Conservation (phyloP, 92 coral and sea anemone genomes). For the Porites divaricata region DNA sequence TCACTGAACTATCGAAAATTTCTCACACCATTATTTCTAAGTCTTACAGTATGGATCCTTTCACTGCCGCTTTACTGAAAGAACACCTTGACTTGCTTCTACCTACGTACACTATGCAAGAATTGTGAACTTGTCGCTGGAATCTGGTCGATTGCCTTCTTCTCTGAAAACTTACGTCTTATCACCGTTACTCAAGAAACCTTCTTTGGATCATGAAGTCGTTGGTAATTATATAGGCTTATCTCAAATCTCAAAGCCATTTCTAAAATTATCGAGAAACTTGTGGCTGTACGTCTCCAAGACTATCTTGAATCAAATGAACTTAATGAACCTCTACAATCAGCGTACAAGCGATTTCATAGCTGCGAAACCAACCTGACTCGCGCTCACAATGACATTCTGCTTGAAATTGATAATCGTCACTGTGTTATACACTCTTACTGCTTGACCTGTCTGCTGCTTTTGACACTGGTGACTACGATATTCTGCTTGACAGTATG, state of each 20-base stretch:
- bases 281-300: not conserved
- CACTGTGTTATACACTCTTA: not conserved
- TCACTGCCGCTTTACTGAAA: not conserved
- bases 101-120: not conserved
- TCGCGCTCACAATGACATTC: not conserved
- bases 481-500: not conserved
- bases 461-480: not conserved
- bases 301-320: too few relatives aligned
- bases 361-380: not conserved
- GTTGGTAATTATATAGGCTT: not conserved
- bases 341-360: not conserved
- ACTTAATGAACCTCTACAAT: not conserved
- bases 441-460: not conserved
- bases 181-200: slow-evolving; percentile 1
- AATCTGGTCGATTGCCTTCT: not conserved
- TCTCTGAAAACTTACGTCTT: not conserved
- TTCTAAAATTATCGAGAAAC: not conserved
- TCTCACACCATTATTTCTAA: slow-evolving; percentile 14
- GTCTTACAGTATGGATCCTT: slow-evolving; percentile 17
- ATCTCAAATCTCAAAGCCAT: slow-evolving; percentile 7
- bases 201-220: not conserved
- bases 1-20: slow-evolving; percentile 21
- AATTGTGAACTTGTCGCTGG: not conserved
- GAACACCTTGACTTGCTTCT: not conserved
- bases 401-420: slow-evolving; percentile 5